Conservation (phyloP, 2,113 vertebrate genomes). For the Callospermophilus lateralis region DNA sequence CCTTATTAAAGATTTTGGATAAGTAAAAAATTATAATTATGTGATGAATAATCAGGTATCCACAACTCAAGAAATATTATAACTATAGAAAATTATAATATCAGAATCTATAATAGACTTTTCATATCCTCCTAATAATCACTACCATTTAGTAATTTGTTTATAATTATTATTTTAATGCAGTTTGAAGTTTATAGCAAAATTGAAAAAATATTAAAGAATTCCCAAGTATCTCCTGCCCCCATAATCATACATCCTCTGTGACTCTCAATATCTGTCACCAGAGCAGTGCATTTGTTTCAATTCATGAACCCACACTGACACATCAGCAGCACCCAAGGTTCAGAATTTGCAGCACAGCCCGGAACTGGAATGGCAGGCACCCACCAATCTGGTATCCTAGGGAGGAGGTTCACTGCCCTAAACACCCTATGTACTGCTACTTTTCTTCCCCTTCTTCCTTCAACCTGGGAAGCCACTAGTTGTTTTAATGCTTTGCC, state of each 20-base stretch:
- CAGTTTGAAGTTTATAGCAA: neutral
- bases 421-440: neutral
- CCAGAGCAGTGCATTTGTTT: neutral
- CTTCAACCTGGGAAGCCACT: neutral
- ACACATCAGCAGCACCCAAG: neutral
- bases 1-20: neutral
- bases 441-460: too few relatives aligned
- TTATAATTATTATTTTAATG: neutral
- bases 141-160: neutral
- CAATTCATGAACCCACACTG: too few relatives aligned
- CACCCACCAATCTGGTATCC: neutral
- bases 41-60: neutral
- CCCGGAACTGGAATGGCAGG: too few relatives aligned
- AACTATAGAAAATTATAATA: neutral
- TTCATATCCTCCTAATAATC: neutral
- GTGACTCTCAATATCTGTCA: neutral
- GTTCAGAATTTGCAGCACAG: neutral
- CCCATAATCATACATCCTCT: neutral
- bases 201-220: neutral
- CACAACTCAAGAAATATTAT: neutral
- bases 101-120: neutral
- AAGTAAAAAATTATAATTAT: neutral
- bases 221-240: fast-evolving
- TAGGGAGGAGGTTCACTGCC: neutral
- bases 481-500: neutral